phyloP scores from a whole-genome alignment of 2,797 vertebrate species.

The Epinephelus awoara region DNA sequence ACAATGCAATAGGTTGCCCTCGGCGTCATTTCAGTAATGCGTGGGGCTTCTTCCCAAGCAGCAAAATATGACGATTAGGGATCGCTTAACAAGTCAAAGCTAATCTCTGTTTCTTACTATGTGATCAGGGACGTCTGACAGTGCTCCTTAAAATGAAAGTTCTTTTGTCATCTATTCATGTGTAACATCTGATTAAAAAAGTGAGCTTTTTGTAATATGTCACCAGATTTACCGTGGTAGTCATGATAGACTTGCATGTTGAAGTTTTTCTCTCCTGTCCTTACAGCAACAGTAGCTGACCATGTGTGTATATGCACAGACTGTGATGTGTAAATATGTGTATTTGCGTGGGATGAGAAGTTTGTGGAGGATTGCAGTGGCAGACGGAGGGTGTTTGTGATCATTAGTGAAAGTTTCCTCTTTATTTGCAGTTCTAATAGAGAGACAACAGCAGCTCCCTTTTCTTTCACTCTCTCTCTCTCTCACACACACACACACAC shows the following conservation, averaged over 20 bases:
- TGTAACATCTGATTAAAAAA: too few relatives aligned
- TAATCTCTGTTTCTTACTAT: too few relatives aligned
- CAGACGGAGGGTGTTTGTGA: constrained; percentile 1
- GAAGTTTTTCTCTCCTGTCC: background rate
- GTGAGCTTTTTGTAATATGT: background rate
- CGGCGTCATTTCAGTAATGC: too few relatives aligned
- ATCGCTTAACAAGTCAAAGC: too few relatives aligned
- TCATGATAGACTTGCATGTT: constrained; percentile 6
- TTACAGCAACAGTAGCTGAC: background rate
- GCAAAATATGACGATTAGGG: too few relatives aligned
- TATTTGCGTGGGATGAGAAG: constrained; percentile 10
- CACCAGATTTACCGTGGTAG: background rate
- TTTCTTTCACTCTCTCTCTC: constrained; percentile 2
- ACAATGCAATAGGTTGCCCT: too few relatives aligned
- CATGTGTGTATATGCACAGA: background rate
- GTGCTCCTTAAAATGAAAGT: too few relatives aligned
- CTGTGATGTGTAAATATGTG: constrained; percentile 23
- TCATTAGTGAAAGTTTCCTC: constrained; percentile 32
- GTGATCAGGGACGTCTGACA: too few relatives aligned
- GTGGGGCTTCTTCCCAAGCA: too few relatives aligned
- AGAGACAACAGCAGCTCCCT: constrained; percentile 32
- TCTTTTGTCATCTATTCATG: too few relatives aligned
- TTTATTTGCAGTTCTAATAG: constrained; percentile 52
- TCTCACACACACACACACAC: constrained; percentile 33
- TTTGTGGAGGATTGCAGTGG: background rate